These are phyloP conservation scores for Chaetops frenatus DNA, from an alignment of 2,113 vertebrate genomes.

Conservation along the genomic window DNA sequence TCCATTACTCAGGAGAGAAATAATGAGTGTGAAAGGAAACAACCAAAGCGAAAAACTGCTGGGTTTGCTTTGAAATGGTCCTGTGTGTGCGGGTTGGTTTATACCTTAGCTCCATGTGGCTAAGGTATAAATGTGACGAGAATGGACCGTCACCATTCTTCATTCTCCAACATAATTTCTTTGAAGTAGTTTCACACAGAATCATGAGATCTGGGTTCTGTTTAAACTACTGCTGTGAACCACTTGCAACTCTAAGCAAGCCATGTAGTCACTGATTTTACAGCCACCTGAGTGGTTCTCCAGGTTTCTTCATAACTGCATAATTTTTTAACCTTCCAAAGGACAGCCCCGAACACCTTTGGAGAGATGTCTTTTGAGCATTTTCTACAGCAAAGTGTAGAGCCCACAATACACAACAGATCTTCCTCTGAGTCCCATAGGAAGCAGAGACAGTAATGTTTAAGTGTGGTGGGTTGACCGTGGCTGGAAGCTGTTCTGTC, in stretches of 20 bases:
- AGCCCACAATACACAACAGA: neutral
- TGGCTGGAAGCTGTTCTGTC: neutral
- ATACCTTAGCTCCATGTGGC: neutral
- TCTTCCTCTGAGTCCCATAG: neutral
- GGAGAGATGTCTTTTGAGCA: neutral
- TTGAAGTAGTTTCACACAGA: neutral
- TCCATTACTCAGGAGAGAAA: neutral
- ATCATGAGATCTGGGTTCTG: neutral
- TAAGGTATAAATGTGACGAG: neutral
- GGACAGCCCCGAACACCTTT: neutral
- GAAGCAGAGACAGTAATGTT: neutral
- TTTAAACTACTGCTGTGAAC: neutral
- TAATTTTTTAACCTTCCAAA: neutral
- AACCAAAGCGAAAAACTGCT: neutral
- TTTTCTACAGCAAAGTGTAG: neutral
- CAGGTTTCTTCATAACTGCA: neutral
- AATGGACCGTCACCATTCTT: neutral
- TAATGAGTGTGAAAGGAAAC: neutral
- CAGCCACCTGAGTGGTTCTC: neutral
- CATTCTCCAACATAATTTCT: neutral
- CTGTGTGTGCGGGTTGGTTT: fast-evolving
- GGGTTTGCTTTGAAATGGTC: neutral
- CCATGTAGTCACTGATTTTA: neutral
- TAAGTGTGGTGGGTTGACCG: fast-evolving
- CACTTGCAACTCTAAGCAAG: neutral